Evolutionary conservation across 1,140 invertebrate genomes (phyloP), one percentile per base, ranked within the genome.

Genomic region (Drosophila burlai): DNA sequence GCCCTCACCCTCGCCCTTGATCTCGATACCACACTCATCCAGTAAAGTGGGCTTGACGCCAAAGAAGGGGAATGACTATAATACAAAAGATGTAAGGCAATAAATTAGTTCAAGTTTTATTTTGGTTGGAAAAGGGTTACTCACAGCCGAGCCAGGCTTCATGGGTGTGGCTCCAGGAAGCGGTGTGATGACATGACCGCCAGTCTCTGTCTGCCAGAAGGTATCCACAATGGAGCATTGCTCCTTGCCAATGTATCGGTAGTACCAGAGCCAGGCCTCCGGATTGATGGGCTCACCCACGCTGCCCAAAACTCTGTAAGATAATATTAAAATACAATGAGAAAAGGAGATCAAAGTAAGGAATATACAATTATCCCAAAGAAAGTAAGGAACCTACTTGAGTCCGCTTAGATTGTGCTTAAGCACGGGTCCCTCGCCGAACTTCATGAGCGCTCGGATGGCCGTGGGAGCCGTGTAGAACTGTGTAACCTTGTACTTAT

Each of bases 131-230:
- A 34, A 21, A 8, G 13, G 0, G n/a, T n/a, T 34, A 94, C 95
- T 96, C 95, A 98, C 98, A 75, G 98, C 98, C 65, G 98, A 97
- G 57, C 99, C 99, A 5, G 99, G 98, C 94, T 99, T 99, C 95
- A 98, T 97, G 8, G 98, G 97, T 11, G 98, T 99, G 15, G 97
- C 97, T 36, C 98, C 98, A 29, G 99, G 99, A 31, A 99, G 93
- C 34, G 98, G 97, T 46, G 98, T 99, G 3, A 99, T 95, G 2
- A 99, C 97, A 94, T 98, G 97, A 3, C 97, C 97, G 11, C 98
- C 98, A 26, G 99, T 99, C 94, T 99, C 99, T 2, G 99, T 99
- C 94, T 99, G 99, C 98, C 99, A 99, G 93, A 99, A 99, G 2
- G 99, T 99, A 90, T 99, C 99, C 0, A 98, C 97, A 90, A 99